Conservation (phyloP, 1,140 invertebrate species). For the Diabrotica virgifera region DNA sequence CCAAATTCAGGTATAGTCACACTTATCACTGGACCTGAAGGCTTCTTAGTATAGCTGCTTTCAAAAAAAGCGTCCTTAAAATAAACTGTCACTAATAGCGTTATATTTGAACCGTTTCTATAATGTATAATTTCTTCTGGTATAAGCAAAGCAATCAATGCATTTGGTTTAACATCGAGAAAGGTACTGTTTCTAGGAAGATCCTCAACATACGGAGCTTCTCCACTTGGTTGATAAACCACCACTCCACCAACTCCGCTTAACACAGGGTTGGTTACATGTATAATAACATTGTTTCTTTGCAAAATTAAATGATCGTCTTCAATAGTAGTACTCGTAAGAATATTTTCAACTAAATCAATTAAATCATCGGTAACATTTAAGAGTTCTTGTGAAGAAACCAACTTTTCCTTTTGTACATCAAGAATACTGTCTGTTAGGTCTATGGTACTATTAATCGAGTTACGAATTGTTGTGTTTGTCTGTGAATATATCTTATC, state of each 20-base stretch:
- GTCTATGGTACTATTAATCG: constrained; percentile 16
- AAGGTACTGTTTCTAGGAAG: constrained; percentile 50
- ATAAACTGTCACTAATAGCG: constrained; percentile 53
- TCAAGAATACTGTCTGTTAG: constrained; percentile 24
- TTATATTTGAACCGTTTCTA: constrained; percentile 16
- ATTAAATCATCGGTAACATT: constrained; percentile 31
- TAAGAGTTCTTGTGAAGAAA: constrained; percentile 24
- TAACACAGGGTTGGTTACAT: constrained; percentile 52
- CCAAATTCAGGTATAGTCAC: constrained; percentile 55
- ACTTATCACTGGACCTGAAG: constrained; percentile 51
- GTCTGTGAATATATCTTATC: constrained; percentile 5
- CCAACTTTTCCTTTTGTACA: constrained; percentile 14
- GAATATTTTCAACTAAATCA: constrained; percentile 9
- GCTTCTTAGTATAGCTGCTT: constrained; percentile 40
- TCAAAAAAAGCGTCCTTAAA: constrained; percentile 57
- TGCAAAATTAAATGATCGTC: constrained; percentile 15
- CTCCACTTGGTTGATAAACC: constrained; percentile 39
- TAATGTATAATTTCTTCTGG: constrained; percentile 40
- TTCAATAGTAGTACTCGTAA: not conserved
- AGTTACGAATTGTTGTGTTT: not conserved
- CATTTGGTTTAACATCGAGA: constrained; percentile 47
- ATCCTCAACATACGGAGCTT: constrained; percentile 42
- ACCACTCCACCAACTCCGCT: constrained; percentile 59
- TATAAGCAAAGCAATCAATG: constrained; percentile 56
- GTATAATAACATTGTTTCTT: constrained; percentile 48